Percentiles rank a stretch among this genome's conserved stretches.
These are phyloP conservation scores for Halocaridina rubra DNA, from an alignment of 2,888 invertebrate genomes.

Conservation along the genomic window DNA sequence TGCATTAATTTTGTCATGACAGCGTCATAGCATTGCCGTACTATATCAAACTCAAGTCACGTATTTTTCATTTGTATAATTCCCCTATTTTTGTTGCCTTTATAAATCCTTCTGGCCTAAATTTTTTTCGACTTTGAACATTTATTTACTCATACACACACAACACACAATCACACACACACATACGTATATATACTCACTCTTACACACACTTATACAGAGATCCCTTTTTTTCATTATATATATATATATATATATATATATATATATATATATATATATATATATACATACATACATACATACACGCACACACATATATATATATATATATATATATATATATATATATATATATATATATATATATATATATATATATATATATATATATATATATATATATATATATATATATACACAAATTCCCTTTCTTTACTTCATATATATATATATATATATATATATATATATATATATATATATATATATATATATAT, in stretches of 20 bases:
- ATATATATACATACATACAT: not conserved
- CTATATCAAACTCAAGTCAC: no score
- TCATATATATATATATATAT: no score
- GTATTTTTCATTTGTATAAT: no score
- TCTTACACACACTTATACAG: not conserved
- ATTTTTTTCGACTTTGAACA: no score
- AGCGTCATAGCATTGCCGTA: no score
- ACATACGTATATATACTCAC: not conserved
- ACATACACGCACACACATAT: not conserved
- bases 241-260: constrained; percentile 1
- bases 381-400: not conserved
- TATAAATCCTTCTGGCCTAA: no score
- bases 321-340: not conserved
- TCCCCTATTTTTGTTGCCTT: no score
- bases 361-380: not conserved
- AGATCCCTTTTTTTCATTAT: not conserved
- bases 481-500: no score
- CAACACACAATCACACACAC: not conserved
- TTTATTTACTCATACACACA: not conserved
- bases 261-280: constrained; percentile 1
- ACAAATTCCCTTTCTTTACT: no score
- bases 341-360: not conserved
- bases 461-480: no score
- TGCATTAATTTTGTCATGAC: no score
- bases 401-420: not conserved